Conservation (phyloP, 64 coral and sea anemone genomes). For the Hydrozoanthus tunicans region DNA sequence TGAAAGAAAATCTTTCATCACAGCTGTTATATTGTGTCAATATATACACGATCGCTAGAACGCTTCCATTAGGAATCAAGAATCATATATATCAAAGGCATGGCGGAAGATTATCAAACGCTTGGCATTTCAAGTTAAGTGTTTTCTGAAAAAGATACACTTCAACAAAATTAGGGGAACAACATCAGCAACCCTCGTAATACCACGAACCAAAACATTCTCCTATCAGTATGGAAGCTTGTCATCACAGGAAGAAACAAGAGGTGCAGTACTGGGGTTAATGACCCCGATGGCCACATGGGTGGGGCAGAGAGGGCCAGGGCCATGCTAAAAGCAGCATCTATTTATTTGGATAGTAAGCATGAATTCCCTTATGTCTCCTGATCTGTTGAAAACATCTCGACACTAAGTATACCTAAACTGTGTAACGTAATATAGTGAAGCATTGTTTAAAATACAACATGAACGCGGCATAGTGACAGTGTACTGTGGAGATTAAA, state of each 20-base stretch:
- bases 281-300: not conserved
- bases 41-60: no score
- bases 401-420: not conserved
- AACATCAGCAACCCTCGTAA: not conserved
- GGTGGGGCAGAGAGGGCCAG: not conserved
- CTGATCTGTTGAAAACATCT: not conserved
- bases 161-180: not conserved
- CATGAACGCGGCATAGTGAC: not conserved
- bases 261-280: not conserved
- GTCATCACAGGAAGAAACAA: conserved; percentile 17
- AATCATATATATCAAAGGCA: no score
- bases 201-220: not conserved
- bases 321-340: no score
- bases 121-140: no score
- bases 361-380: not conserved
- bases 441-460: not conserved
- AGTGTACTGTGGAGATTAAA: not conserved
- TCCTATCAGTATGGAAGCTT: not conserved
- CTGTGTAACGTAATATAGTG: not conserved
- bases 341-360: not conserved
- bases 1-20: no score
- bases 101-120: no score
- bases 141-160: not conserved
- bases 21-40: no score
- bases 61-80: no score